phyloP scores from a whole-genome alignment of 2,797 vertebrate genomes.

The Pipistrellus pygmaeus region DNA sequence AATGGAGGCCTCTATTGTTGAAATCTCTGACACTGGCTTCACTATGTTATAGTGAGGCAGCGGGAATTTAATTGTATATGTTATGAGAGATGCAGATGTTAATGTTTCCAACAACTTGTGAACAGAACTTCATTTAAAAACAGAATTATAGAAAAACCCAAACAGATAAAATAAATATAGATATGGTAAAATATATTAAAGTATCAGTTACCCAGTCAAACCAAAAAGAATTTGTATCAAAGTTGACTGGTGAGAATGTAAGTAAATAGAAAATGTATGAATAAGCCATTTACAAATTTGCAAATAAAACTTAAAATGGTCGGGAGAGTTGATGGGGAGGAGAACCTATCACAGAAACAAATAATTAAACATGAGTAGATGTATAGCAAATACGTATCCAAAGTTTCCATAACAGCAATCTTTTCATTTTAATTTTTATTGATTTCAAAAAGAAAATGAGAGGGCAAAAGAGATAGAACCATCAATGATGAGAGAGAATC shows the following conservation, averaged over 20 bases:
- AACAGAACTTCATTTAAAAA: neutral
- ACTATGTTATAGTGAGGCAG: neutral
- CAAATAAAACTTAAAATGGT: neutral
- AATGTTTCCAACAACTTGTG: neutral
- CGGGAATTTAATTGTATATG: slow-evolving; percentile 1
- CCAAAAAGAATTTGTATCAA: neutral
- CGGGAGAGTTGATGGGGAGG: neutral
- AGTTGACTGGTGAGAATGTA: neutral
- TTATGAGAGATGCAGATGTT: neutral
- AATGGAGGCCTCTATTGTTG: neutral
- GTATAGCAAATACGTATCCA: neutral
- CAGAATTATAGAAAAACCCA: neutral
- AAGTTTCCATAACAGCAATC: neutral
- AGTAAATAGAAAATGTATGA: slow-evolving; percentile 36
- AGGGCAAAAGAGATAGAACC: too few relatives aligned
- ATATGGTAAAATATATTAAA: neutral
- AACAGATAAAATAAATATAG: neutral
- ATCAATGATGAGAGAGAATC: too few relatives aligned
- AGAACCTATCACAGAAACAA: neutral
- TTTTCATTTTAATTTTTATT: too few relatives aligned
- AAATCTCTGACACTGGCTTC: slow-evolving; percentile 36
- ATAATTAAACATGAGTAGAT: neutral
- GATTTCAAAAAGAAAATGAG: too few relatives aligned
- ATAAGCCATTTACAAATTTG: neutral
- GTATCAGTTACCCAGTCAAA: neutral